Base-by-base conservation (phyloP, 2,888 invertebrate species). In the Pachycephus smyrnensis region DNA sequence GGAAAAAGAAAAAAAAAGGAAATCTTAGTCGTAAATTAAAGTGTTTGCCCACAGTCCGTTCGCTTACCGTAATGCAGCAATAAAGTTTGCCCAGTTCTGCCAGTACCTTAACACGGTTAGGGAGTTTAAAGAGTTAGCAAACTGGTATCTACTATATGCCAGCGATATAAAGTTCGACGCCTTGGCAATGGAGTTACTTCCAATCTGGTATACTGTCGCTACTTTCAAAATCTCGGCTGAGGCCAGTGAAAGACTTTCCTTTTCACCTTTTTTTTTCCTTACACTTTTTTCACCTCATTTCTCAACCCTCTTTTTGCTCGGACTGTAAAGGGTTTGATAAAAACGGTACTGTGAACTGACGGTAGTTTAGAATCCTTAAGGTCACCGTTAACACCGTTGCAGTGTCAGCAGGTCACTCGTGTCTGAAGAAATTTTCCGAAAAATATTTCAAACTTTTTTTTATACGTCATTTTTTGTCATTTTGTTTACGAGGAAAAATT, bases 21-120 rank as follows among this genome's bases (percentile, higher is more conserved):
- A 71, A 33, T 32, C 31, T 12, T 30, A 4, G 12, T 71, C 31
- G 71, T 71, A 71, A 71, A 71, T 71, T 71, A 71, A 30, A 71
- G 33, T 33, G 71, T 71, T 71, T 31, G 71, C 32, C 71, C 71
- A 33, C 71, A 33, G 31, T 71, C 71, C 71, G 32, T 71, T 71
- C 71, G 32, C 32, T 33, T 33, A 55, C 55, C 71, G 32, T 71
- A 71, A 71, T 71, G 12, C 71, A 33, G 71, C 15, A 71, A 71
- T 71, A 71, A 71, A 71, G 71, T 71, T 71, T 71, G 55, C 55
- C 55, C 55, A 55, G 55, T 55, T 23, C 55, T 55, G 55, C 55
- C 55, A 55, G 23, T 55, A 55, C 55, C 55, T 55, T 23, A 55
- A 55, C 55, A 55, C 55, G 55, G 55, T 55, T 55, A 55, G 55